phyloP scores from a whole-genome alignment of 1,140 invertebrate species.

The Paraescarpia echinospica region DNA sequence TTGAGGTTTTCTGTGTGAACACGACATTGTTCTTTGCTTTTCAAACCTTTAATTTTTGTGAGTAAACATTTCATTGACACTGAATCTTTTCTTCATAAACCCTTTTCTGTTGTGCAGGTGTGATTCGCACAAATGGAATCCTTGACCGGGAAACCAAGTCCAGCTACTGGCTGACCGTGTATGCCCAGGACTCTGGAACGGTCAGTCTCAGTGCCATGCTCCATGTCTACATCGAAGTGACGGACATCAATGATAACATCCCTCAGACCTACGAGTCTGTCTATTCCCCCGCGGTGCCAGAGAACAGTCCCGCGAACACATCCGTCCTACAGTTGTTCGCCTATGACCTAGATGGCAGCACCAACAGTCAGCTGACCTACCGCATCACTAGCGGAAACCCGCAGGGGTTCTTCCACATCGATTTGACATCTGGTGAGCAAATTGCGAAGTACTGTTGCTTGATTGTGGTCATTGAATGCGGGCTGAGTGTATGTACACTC shows the following conservation, averaged over 20 bases:
- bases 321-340: slow-evolving; percentile 77
- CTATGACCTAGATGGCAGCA: slow-evolving; percentile 75
- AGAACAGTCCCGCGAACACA: slow-evolving; percentile 78
- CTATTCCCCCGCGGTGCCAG: slow-evolving; percentile 79
- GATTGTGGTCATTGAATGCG: background rate
- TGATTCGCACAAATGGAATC: slow-evolving; percentile 77
- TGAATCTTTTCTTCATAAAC: too few relatives aligned
- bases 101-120: slow-evolving; percentile 67
- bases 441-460: background rate
- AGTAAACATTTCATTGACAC: too few relatives aligned
- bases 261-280: slow-evolving; percentile 83
- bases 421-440: slow-evolving; percentile 75
- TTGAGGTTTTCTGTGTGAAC: too few relatives aligned
- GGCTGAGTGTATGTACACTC: background rate
- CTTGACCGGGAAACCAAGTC: slow-evolving; percentile 84
- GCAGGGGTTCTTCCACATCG: slow-evolving; percentile 85
- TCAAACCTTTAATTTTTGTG: too few relatives aligned
- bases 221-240: slow-evolving; percentile 80
- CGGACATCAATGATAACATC: slow-evolving; percentile 91
- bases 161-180: slow-evolving; percentile 91
- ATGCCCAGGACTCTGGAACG: slow-evolving; percentile 85
- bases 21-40: too few relatives aligned
- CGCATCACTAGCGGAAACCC: slow-evolving; percentile 87
- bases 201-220: slow-evolving; percentile 74
- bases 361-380: slow-evolving; percentile 70